Evolutionary conservation across 2,113 vertebrate genomes (phyloP), one percentile per base, ranked within the genome.

Genomic region (Australoheros scitulus): DNA sequence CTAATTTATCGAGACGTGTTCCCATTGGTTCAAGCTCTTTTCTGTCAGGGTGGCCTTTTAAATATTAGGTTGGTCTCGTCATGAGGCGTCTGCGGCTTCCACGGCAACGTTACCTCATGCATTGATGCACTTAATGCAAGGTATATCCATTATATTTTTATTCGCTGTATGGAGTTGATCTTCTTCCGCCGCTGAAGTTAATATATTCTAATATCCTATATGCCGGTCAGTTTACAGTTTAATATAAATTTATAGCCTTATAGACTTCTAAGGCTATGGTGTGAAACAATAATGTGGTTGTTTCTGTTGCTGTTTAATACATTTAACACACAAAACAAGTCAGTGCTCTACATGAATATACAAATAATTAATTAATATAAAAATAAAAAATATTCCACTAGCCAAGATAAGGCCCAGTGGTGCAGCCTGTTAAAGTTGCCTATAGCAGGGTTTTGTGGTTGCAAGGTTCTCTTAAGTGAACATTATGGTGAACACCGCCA

Each of bases 11-110:
- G 4, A 55, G 5, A 1, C 64, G 2, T 3, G 18, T 80, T 76
- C 26, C 85, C 38, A 95, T 96, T 96, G 95, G 95, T 77, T 87
- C 10, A 2, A 1, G 26, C 24, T 13, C 41, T 24, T 50, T 47
- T 94, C 94, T 3, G 55, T 96, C 91, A 94, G 52, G 29, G 11
- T 17, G 24, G 34, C 47, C 3, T 82, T 80, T 85, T 59, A 56
- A 38, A 85, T 0, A 76, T 70, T 94, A 91, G 94, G 89, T 94
- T 94, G 94, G 90, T 91, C 81, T 57, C 24, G 34, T 72, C 26
- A 75, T 64, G 80, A 83, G 88, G 96, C 95, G 92, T 96, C 93
- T 92, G 92, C 90, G 92, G 94, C 91, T 96, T 94, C 93, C 95
- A 95, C 87, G 92, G 95, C 95, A 96, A 95, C 94, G 89, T 93